phyloP scores from a whole-genome alignment of 2,888 invertebrate species.

The Eupithecia vulgata region DNA sequence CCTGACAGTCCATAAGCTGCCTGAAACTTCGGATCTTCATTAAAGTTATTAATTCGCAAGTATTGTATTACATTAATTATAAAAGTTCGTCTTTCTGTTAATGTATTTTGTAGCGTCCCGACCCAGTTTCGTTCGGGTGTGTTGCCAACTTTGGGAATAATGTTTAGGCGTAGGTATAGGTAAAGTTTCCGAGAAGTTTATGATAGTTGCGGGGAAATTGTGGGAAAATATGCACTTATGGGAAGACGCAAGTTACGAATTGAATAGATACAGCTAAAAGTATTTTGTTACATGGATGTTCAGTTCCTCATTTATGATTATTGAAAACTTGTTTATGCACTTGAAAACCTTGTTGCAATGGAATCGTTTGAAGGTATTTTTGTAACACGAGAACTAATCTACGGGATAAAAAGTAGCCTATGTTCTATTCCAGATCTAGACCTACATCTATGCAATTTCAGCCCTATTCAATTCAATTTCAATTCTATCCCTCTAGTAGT shows the following conservation, averaged over 20 bases:
- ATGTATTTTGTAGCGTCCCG: constrained; percentile 61
- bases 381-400: too few species aligned
- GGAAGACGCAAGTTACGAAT: not conserved
- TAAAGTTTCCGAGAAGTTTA: not conserved
- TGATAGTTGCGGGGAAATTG: constrained; percentile 4
- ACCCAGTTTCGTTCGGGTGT: constrained; percentile 60
- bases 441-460: too few species aligned
- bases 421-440: too few species aligned
- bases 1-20: constrained; percentile 15
- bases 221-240: not conserved
- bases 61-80: constrained; percentile 67
- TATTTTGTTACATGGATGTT: too few species aligned
- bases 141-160: constrained; percentile 51
- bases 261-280: not conserved
- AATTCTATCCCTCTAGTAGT: too few species aligned
- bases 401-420: too few species aligned
- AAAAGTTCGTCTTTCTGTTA: constrained; percentile 65
- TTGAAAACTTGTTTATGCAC: too few species aligned
- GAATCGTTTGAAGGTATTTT: too few species aligned
- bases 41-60: constrained; percentile 51
- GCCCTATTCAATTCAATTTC: too few species aligned
- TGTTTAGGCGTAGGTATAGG: constrained; percentile 22
- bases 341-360: too few species aligned
- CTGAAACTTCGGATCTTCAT: constrained; percentile 24
- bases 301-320: too few species aligned